These are phyloP conservation scores for Gila orcuttii DNA, from an alignment of 2,113 vertebrate species.

Conservation along the genomic window DNA sequence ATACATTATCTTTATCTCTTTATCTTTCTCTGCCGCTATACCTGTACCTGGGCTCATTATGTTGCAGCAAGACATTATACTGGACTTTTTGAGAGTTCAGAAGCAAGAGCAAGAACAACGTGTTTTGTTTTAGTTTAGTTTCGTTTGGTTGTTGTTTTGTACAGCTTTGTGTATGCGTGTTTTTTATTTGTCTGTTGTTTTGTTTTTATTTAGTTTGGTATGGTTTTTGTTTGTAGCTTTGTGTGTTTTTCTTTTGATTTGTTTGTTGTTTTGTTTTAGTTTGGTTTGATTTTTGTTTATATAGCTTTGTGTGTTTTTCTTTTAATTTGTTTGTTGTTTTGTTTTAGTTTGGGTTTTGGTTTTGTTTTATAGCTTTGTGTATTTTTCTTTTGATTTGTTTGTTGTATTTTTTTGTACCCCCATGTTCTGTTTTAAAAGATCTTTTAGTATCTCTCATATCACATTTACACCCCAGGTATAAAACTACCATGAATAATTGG, in stretches of 20 bases:
- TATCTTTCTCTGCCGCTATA: not conserved
- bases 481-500: not conserved
- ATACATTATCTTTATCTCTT: slow-evolving; percentile 11
- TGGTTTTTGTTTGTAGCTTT: too few species aligned
- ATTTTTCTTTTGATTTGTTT: not conserved
- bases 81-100: not conserved
- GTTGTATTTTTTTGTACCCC: too few species aligned
- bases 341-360: not conserved
- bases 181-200: not conserved
- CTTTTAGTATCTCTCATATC: not conserved
- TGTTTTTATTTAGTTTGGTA: too few species aligned
- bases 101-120: not conserved
- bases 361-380: not conserved
- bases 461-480: not conserved
- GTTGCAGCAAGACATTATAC: not conserved
- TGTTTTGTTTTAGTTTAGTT: not conserved
- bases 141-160: not conserved
- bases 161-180: not conserved
- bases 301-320: not conserved
- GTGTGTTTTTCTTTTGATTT: not conserved
- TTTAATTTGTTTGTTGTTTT: not conserved
- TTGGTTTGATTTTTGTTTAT: not conserved
- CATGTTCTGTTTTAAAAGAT: not conserved
- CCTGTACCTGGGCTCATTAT: slow-evolving; percentile 16
- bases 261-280: too few species aligned